Base-by-base conservation (phyloP, 1,140 invertebrate genomes). In the Leptinotarsa undecemlineata region DNA sequence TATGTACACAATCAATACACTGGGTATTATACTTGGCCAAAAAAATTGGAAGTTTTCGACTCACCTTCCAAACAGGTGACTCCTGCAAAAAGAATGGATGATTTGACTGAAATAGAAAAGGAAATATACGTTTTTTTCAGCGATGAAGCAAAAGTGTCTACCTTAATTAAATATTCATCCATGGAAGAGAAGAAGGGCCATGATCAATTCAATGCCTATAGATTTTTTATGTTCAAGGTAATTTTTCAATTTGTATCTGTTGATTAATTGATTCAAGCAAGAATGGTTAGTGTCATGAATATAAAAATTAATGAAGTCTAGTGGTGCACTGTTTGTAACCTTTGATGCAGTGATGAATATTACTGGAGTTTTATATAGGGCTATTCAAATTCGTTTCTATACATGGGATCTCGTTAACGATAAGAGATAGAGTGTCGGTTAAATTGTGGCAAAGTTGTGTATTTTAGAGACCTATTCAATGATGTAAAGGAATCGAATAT, bases 111-210 rank as follows among this genome's bases (percentile, higher is more conserved):
- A 14, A 78, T 78, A 21, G 83, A 85, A 15, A 85, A 85, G 51
- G 86, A 87, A 48, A 85, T 97, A 1, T 89, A 90, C 82, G 86
- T 89, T 17, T 93, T 93, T 78, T 95, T 97, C 81, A 89, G 80
- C 0, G 86, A 93, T 78, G 83, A 89, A 17, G 85, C 87, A 0
- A 95, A 93, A 85, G 85, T 98, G 1, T 88, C 92, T 8, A 91
- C 91, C 78, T 86, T 97, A 1, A 87, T 97, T 3, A 86, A 87
- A 3, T 95, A 91, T 83, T 87, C 94, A 42, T 92, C 93, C 2
- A 86, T 97, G 3, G 96, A 98, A 81, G 95, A 97, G 78, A 93
- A 93, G 78, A 96, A 96, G 82, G 94, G 92, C 23, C 91, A 90
- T 64, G 94, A 96, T 77, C 92, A 92, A 82, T 96, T 96, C 79